phyloP scores from a whole-genome alignment of 2,888 invertebrate species.

The Hyles lineata region DNA sequence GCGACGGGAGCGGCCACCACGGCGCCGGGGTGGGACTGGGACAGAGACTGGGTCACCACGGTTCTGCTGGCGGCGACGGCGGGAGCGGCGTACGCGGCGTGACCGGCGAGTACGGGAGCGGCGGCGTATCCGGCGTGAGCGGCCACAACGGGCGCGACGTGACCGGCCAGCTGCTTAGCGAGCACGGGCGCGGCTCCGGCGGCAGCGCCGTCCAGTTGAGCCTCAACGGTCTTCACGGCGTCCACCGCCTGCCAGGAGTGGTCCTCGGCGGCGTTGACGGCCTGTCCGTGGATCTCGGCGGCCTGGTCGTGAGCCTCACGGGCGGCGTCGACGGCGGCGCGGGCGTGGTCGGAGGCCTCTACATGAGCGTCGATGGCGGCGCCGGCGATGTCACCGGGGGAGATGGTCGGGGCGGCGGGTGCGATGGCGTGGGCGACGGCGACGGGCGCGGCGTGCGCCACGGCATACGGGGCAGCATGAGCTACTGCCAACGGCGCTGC shows the following conservation, averaged over 20 bases:
- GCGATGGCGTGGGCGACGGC: constrained; percentile 58
- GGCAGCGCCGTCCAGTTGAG: constrained; percentile 77
- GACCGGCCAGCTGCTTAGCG: constrained; percentile 76
- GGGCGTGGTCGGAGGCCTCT: constrained; percentile 76
- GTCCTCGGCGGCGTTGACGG: constrained; percentile 79
- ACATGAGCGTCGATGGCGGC: constrained; percentile 80
- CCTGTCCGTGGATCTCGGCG: constrained; percentile 74
- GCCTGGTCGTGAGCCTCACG: constrained; percentile 79
- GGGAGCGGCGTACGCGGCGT: constrained; percentile 46
- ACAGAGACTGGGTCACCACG: constrained; percentile 68
- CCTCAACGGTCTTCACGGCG: constrained; percentile 75
- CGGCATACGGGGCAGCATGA: constrained; percentile 54
- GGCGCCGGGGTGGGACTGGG: constrained; percentile 74
- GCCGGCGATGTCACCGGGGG: constrained; percentile 74
- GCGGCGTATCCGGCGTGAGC: constrained; percentile 47
- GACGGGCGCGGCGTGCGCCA: constrained; percentile 57
- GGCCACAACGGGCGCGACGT: constrained; percentile 49
- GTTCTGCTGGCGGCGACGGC: constrained; percentile 60
- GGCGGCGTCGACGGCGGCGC: constrained; percentile 74
- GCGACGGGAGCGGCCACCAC: constrained; percentile 50
- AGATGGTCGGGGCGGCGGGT: constrained; percentile 72
- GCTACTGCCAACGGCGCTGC: constrained; percentile 54
- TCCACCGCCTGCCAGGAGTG: constrained; percentile 80
- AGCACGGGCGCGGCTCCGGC: constrained; percentile 76
- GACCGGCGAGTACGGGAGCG: constrained; percentile 45